Evolutionary conservation across 2,113 vertebrate genomes (phyloP).

Genomic region (Leptocoma aspasia): DNA sequence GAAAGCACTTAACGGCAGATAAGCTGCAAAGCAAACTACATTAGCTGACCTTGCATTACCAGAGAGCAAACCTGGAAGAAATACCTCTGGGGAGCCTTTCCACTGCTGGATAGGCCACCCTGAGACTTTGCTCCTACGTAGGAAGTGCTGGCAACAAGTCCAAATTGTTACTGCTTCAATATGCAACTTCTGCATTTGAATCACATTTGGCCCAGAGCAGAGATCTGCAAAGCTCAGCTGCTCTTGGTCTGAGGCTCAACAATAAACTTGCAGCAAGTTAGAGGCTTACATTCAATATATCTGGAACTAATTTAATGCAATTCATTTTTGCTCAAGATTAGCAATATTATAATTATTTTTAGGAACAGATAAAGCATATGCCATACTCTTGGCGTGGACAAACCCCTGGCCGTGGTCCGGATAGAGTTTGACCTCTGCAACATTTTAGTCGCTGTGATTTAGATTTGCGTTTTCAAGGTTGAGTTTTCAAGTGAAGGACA

Average conservation of each 20-base stretch:
- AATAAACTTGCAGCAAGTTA: not conserved
- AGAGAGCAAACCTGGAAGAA: not conserved
- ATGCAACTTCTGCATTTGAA: not conserved
- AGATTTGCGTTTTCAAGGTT: not conserved
- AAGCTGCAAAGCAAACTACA: not conserved
- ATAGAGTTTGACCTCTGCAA: not conserved
- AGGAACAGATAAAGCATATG: not conserved
- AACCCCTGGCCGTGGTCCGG: not conserved
- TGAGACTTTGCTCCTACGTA: fast-evolving
- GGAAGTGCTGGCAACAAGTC: not conserved
- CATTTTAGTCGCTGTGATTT: not conserved
- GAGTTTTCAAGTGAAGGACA: not conserved
- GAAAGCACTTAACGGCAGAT: not conserved
- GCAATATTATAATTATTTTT: not conserved
- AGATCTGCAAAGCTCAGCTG: not conserved
- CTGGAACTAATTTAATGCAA: not conserved
- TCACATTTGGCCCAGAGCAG: not conserved
- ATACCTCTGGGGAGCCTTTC: not conserved
- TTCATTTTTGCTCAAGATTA: not conserved
- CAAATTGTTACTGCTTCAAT: not conserved
- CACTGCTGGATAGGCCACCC: not conserved
- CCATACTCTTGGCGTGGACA: not conserved
- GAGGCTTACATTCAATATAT: not conserved
- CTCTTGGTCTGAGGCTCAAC: not conserved
- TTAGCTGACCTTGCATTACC: not conserved